Conservation (phyloP, 1,140 invertebrate genomes). For the Drosophila jambulina region DNA sequence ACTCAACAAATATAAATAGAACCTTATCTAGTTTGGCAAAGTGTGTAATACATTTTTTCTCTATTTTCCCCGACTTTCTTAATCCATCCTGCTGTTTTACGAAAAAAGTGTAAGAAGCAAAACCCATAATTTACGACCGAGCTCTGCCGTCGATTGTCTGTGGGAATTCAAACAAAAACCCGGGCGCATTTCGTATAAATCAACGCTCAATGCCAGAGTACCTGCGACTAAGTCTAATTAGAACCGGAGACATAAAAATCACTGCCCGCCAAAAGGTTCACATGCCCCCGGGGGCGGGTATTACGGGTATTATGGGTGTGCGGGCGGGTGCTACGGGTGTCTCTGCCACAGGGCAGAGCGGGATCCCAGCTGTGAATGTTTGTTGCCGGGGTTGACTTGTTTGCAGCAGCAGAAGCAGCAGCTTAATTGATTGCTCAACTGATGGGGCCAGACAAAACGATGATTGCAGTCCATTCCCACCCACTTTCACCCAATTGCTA, state of each 20-base stretch:
- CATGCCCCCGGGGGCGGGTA: conserved; percentile 5
- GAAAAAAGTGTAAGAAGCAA: conserved; percentile 15
- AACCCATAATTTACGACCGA: conserved; percentile 5
- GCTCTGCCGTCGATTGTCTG: conserved; percentile 49
- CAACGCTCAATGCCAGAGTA: conserved; percentile 76
- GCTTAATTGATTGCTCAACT: conserved; percentile 76
- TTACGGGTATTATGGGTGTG: conserved; percentile 12
- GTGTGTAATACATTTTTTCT: not conserved
- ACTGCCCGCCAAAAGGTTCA: conserved; percentile 41
- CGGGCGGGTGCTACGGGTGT: conserved; percentile 5
- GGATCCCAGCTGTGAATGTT: conserved; percentile 43
- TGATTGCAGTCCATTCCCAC: conserved; percentile 53
- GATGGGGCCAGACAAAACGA: conserved; percentile 64
- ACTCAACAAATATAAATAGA: conserved; percentile 8
- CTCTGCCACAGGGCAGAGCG: conserved; percentile 17
- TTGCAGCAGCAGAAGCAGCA: conserved; percentile 61
- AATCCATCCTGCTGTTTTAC: not conserved
- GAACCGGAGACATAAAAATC: conserved; percentile 83
- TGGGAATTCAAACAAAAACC: conserved; percentile 60
- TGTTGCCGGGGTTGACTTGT: conserved; percentile 58
- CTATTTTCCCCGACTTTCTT: not conserved
- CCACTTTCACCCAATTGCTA: conserved; percentile 46
- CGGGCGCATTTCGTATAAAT: conserved; percentile 68
- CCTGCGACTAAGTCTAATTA: conserved; percentile 74
- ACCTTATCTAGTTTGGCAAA: conserved; percentile 3